phyloP scores from a whole-genome alignment of 2,113 vertebrate genomes.

The Cyanoderma ruficeps region DNA sequence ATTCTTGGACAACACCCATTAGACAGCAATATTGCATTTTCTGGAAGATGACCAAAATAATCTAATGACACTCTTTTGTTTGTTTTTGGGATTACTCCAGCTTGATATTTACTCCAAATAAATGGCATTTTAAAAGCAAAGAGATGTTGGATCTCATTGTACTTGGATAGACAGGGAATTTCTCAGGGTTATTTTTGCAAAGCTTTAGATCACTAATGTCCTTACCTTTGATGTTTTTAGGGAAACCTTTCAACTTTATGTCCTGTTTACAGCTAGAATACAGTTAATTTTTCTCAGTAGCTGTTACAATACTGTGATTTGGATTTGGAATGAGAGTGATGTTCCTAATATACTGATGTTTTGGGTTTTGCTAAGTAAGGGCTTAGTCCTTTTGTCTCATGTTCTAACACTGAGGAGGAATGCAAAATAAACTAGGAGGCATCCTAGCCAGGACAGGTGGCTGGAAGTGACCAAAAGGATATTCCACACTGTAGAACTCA shows the following conservation, averaged over 20 bases:
- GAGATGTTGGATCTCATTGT: background rate
- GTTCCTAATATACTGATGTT: background rate
- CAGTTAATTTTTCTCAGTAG: background rate
- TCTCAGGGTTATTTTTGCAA: background rate
- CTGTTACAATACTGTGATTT: background rate
- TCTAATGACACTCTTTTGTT: background rate
- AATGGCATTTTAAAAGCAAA: background rate
- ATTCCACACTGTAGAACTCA: background rate
- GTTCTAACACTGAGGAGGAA: background rate
- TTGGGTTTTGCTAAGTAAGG: background rate
- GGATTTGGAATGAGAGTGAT: background rate
- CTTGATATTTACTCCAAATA: constrained; percentile 2
- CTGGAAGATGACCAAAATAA: background rate
- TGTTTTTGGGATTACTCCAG: background rate
- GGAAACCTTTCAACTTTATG: background rate
- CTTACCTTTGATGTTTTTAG: background rate
- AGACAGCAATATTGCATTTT: background rate
- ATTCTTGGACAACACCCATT: background rate
- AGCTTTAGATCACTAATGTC: background rate
- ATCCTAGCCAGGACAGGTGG: background rate
- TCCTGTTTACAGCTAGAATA: background rate
- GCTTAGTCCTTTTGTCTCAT: background rate
- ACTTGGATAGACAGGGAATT: background rate
- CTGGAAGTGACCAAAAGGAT: background rate
- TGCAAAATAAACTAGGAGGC: background rate